A percentile compares a stretch with the other conserved stretches of the same genome.
Conservation (phyloP, 2,888 invertebrate genomes). For the Empis livida region DNA sequence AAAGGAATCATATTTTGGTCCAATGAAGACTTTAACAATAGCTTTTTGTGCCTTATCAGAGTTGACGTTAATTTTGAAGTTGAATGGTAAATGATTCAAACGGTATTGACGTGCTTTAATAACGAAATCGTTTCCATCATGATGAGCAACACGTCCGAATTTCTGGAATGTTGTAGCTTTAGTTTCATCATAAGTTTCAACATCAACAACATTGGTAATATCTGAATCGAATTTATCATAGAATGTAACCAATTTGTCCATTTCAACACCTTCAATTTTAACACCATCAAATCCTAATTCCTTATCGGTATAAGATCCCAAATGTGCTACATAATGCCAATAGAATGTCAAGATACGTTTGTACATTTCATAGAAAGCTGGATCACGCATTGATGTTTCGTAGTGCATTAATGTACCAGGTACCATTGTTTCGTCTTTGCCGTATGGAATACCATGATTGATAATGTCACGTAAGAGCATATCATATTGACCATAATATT, state of each 20-base stretch:
- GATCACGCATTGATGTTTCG: slow-evolving; percentile 57
- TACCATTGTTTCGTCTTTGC: slow-evolving; percentile 22
- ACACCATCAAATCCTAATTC: slow-evolving; percentile 51
- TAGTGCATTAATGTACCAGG: slow-evolving; percentile 44
- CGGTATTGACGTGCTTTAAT: slow-evolving; percentile 47
- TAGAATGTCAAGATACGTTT: slow-evolving; percentile 46
- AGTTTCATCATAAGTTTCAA: slow-evolving; percentile 36
- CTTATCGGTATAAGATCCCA: slow-evolving; percentile 47
- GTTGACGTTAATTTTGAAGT: slow-evolving; percentile 41
- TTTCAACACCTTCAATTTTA: slow-evolving; percentile 46
- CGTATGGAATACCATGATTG: slow-evolving; percentile 32
- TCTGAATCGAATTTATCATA: slow-evolving; percentile 55
- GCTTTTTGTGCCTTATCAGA: slow-evolving; percentile 47
- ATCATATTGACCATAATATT: slow-evolving; percentile 41
- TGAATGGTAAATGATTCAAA: slow-evolving; percentile 53
- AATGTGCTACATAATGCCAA: slow-evolving; percentile 44
- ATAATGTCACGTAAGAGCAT: slow-evolving; percentile 40
- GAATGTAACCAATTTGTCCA: slow-evolving; percentile 53
- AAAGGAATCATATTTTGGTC: slow-evolving; percentile 51
- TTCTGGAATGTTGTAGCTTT: slow-evolving; percentile 17
- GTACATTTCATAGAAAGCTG: slow-evolving; percentile 56
- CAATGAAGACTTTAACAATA: slow-evolving; percentile 54
- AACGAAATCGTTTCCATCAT: slow-evolving; percentile 33
- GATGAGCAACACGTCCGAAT: slow-evolving; percentile 28
- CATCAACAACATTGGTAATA: slow-evolving; percentile 37